Base-by-base conservation (phyloP, 2,797 vertebrate species). In the Meriones psammophilus region DNA sequence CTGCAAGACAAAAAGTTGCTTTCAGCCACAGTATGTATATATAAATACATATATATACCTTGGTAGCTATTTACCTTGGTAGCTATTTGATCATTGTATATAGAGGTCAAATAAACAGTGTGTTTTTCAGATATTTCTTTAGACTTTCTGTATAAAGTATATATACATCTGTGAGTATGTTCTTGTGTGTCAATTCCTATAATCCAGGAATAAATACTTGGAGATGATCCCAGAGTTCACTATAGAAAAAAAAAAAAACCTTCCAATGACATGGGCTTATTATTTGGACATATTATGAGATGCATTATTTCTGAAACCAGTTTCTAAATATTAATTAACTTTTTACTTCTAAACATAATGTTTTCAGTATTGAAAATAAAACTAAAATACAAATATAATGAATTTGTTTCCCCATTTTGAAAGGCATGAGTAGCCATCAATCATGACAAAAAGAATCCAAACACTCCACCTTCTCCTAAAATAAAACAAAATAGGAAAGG, bases 361-460 rank as follows among this genome's bases (percentile, higher is more conserved):
- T 98, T 98, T 99, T 98, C 98, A 98, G 98, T 99, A 98, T 99
- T 98, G 98, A 99, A 99, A 99, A 98, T 99, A 99, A 98, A 99
- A 99, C 99, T 98, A 98, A 99, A 99, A 98, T 98, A 99, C 98
- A 99, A 99, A 99, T 99, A 99, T 98, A 99, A 99, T 98, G 98
- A 99, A 98, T 98, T 98, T 98, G 98, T 98, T 98, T 98, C 97
- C 98, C 98, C 98, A 71, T 98, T 81, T 99, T 99, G 99, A 99
- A 99, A 99, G 98, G 98, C 99, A 99, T 99, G 99, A 99, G 98
- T 98, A 98, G 99, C 98, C 98, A 98, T 97, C 98, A 98, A 98
- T 98, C 97, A 98, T 98, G 98, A 98, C 98, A 97, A 88, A 95
- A 97, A 96, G 85, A 96, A 97, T 96, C 88, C 88, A 98, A 98